These are phyloP conservation scores for Gracilinanus agilis DNA, from an alignment of 2,113 vertebrate genomes.

Conservation along the genomic window DNA sequence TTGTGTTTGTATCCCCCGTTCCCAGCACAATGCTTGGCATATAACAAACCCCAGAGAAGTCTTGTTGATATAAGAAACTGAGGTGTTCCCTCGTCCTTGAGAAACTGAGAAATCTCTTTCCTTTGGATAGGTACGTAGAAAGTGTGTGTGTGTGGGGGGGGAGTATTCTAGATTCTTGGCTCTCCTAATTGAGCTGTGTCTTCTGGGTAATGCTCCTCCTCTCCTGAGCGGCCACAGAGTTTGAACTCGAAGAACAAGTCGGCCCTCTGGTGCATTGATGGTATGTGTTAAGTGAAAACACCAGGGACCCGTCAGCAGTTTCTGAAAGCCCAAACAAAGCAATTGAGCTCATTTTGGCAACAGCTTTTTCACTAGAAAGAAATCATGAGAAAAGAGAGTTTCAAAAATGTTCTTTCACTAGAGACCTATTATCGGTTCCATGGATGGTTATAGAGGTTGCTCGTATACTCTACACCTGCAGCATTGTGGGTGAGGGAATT, in stretches of 20 bases:
- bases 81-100: too few species aligned
- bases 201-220: constrained; percentile 15
- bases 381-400: constrained; percentile 79
- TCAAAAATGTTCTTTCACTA: constrained; percentile 82
- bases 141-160: neutral
- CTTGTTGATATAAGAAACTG: neutral
- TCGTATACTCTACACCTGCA: constrained; percentile 85
- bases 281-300: constrained; percentile 71
- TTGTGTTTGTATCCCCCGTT: neutral
- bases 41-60: neutral
- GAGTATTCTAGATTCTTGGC: neutral
- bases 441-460: constrained; percentile 76
- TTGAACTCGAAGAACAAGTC: constrained; percentile 45
- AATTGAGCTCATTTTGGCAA: constrained; percentile 82
- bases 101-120: neutral
- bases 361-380: constrained; percentile 74
- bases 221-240: neutral
- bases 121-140: neutral
- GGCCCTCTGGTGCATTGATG: constrained; percentile 69
- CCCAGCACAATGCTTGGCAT: neutral
- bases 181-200: constrained; percentile 26
- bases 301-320: constrained; percentile 73
- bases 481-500: constrained; percentile 84
- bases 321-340: constrained; percentile 79
- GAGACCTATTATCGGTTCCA: constrained; percentile 80